phyloP scores from a whole-genome alignment of 2,888 invertebrate species.

The Tachystola acroxantha region DNA sequence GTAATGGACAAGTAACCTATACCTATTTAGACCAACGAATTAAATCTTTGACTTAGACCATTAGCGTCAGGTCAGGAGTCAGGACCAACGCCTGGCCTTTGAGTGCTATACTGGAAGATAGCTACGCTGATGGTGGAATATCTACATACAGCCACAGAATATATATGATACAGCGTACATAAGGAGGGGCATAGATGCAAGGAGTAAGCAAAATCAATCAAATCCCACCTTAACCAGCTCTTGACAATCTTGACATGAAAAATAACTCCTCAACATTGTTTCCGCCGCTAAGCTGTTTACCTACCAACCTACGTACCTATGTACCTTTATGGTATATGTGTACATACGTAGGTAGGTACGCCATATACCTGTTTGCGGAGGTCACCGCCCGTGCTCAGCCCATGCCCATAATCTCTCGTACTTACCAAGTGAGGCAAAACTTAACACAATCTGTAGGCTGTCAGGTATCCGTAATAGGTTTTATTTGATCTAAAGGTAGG shows the following conservation, averaged over 20 bases:
- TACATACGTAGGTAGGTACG: constrained; percentile 2
- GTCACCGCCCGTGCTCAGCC: constrained; percentile 11
- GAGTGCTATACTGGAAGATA: too few species aligned
- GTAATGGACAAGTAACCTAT: too few species aligned
- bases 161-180: too few species aligned
- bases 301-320: background rate
- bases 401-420: constrained; percentile 3
- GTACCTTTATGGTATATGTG: background rate
- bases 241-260: background rate
- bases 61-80: too few species aligned
- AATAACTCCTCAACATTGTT: background rate
- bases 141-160: too few species aligned
- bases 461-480: background rate
- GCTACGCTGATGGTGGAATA: too few species aligned
- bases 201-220: background rate
- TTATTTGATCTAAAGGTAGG: too few species aligned
- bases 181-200: too few species aligned
- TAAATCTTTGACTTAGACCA: too few species aligned
- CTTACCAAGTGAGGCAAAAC: constrained; percentile 1
- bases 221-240: background rate
- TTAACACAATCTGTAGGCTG: background rate
- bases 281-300: background rate
- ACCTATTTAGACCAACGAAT: too few species aligned
- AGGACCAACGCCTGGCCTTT: too few species aligned
- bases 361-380: constrained; percentile 11